Evolutionary conservation across 2,888 invertebrate species (phyloP), one percentile per base, ranked within the genome.

Genomic region (Alviniconcha strummeri): DNA sequence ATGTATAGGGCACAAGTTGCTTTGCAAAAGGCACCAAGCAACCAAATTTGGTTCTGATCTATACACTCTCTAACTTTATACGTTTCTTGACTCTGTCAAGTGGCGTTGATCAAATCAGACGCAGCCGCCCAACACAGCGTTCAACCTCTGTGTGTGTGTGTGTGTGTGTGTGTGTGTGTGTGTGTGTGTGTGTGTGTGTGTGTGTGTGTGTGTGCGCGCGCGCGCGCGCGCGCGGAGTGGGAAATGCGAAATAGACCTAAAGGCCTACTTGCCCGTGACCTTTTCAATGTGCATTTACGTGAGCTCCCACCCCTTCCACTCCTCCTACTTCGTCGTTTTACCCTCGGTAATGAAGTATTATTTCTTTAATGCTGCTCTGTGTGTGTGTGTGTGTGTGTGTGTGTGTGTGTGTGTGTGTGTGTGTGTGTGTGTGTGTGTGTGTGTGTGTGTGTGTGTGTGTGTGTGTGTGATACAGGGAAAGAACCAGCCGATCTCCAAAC

Each of bases 361-460:
- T 17, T 7, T 71, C 5, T 71, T 36, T 36, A 36, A 17, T 71
- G 71, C 17, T 17, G 8, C n/a, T 71, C 13, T 71, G 71, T n/a
- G n/a, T 71, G 71, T 71, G 71, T 71, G 17, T 11, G 11, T n/a
- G n/a, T 71, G 71, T n/a, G n/a, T 71, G 71, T 71, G 71, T 71
- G 71, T 71, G 71, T 71, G 71, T 71, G 54, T 75, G 55, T 75
- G 54, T 71, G 77, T 77, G 19, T n/a, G 57, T n/a, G 17, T 77
- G 57, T 77, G 57, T 57, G 57, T 57, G 57, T 57, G 57, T n/a
- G 57, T 77, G 57, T 57, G 57, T 77, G n/a, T 77, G 77, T 77
- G 57, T 57, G 77, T 77, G 76, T 76, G 76, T 56, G 55, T 76
- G 76, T 56, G 55, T 56, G 76, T 76, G 76, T 76, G 76, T 76